Evolutionary conservation across 2,888 invertebrate genomes (phyloP), one percentile per base, ranked within the genome.

Genomic region (Elysia crispata): DNA sequence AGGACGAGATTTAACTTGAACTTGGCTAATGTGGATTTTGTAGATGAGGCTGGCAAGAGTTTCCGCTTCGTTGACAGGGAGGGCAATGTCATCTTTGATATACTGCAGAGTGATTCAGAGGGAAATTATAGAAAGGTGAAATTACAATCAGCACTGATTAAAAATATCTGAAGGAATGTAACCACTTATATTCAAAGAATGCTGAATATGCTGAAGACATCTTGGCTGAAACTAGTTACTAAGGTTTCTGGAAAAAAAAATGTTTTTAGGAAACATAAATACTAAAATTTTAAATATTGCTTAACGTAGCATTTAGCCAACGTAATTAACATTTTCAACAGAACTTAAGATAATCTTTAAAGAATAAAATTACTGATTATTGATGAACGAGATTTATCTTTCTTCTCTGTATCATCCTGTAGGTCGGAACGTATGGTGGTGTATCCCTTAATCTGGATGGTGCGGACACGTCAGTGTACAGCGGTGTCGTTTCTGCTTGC

Each of bases 391-490:
- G n/a, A n/a, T n/a, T n/a, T n/a, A 41, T 11, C 41, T 41, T 41
- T 41, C 41, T 41, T 41, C 5, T 11, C 3, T 41, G 41, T 3
- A 6, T 41, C 11, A 41, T 11, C 5, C 41, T 81, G 11, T 76
- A 89, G 89, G 83, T 88, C 25, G 89, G 88, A n/a, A 86, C 84
- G 8, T 89, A 86, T 83, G 86, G 86, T 20, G 89, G 88, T 6
- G 86, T 87, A 0, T 85, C 87, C 5, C 81, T 89, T 28, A 79
- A 85, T 50, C 72, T 88, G 28, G 50, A 75, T 18, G 82, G 83
- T 5, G 54, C 67, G 49, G 15, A 80, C 3, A 6, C 57, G 0
- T 54, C 33, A 0, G 13, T 50, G 49, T 84, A 85, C 76, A 28
- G 67, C 11, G 50, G 31, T 3, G 82, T 84, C 6, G 8, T 30